Evolutionary conservation across 2,888 invertebrate species (phyloP), one percentile per base, ranked within the genome.

Genomic region (Fragum fragum): DNA sequence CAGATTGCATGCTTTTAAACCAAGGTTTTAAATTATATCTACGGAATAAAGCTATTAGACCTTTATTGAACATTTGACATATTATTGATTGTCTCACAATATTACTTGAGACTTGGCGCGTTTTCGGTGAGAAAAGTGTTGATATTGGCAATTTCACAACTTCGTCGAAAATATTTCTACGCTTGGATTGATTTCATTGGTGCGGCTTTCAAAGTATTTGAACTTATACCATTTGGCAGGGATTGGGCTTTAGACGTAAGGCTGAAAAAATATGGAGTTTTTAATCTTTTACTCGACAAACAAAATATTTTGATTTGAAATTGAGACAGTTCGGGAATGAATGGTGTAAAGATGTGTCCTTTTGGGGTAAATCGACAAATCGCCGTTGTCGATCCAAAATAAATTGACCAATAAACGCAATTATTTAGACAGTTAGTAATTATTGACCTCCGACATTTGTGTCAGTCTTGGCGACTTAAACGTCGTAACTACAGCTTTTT

Each of bases 111-210:
- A 47, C 47, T 47, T 47, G 2, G n/a, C 47, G 14, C 47, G 14
- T 47, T 47, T 47, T 47, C n/a, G n/a, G 5, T 16, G 16, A n/a
- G 47, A 14, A 9, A 47, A 47, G 47, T 47, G 47, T 47, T 47
- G n/a, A 14, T 66, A 66, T 66, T 66, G 66, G 66, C 66, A 66
- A 66, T 66, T 66, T 66, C 66, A 42, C 66, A 66, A 66, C 39
- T 66, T 66, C n/a, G 66, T n/a, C 66, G 5, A 47, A 66, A 66
- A 66, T 66, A 66, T 66, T 66, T 66, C 66, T 66, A 42, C 66
- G 66, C 66, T 66, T 66, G 66, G 66, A 66, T 66, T 36, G 16
- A 66, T 42, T 32, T 66, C 66, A 36, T 42, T 42, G 66, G 66
- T 66, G 66, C 39, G 66, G 66, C 42, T 36, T 21, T 23, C 14